Percentiles rank a stretch among this genome's conserved stretches.
phyloP scores from a whole-genome alignment of 1,140 invertebrate species.

The Choristoneura fumiferana region DNA sequence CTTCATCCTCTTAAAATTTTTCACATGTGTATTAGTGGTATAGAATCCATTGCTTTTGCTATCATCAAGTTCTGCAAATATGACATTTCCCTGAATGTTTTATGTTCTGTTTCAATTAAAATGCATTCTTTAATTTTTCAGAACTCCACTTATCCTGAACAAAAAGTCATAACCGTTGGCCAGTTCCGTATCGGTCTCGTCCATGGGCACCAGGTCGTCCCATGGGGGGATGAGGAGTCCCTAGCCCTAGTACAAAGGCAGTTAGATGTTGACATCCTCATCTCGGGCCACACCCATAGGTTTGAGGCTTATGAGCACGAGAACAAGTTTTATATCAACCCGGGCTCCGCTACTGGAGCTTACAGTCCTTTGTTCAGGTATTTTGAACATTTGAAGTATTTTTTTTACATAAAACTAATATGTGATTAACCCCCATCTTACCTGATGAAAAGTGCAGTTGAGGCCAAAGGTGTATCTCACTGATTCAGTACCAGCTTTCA shows the following conservation, averaged over 20 bases:
- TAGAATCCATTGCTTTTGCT: too few species aligned
- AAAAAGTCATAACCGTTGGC: conserved; percentile 99
- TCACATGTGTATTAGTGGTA: too few species aligned
- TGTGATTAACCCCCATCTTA: too few species aligned
- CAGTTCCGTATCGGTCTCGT: conserved; percentile 98
- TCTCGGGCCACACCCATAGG: conserved; percentile 99
- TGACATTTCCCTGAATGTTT: too few species aligned
- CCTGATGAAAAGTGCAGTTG: too few species aligned
- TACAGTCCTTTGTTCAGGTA: conserved; percentile 96
- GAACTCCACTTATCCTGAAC: conserved; percentile 97
- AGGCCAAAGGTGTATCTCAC: too few species aligned
- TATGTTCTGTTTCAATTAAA: too few species aligned
- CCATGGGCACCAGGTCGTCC: conserved; percentile 98
- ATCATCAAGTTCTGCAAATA: too few species aligned
- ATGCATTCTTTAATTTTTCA: conserved; percentile 69
- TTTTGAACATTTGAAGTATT: too few species aligned
- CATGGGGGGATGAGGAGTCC: conserved; percentile 97
- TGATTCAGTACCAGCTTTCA: too few species aligned
- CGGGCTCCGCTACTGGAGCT: conserved; percentile 98
- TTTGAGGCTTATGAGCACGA: conserved; percentile 99
- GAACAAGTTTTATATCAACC: conserved; percentile 99
- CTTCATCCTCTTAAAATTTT: too few species aligned
- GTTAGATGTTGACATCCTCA: conserved; percentile 98
- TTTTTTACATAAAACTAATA: too few species aligned
- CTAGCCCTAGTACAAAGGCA: conserved; percentile 96